phyloP scores from a whole-genome alignment of 1,140 invertebrate genomes.

The Drosophila pseudoananassae region DNA sequence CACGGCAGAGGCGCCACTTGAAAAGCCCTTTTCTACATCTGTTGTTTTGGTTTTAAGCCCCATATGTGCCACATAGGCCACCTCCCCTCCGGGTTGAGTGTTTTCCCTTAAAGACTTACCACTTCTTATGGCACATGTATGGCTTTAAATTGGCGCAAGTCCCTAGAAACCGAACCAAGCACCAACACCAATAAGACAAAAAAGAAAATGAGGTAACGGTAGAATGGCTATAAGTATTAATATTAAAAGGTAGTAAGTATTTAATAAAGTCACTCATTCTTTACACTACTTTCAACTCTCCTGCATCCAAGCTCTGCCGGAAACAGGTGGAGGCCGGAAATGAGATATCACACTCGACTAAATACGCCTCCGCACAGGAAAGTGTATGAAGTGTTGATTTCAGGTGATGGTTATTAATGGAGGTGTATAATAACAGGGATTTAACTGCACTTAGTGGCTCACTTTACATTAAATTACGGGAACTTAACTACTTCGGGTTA shows the following conservation, averaged over 20 bases:
- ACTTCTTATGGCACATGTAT: background rate
- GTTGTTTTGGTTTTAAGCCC: background rate
- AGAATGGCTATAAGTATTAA: background rate
- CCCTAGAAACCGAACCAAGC: background rate
- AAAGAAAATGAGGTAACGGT: background rate
- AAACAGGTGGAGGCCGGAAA: conserved; percentile 49
- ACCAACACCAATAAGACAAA: background rate
- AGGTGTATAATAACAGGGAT: background rate
- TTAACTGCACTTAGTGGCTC: background rate
- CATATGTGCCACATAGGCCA: background rate
- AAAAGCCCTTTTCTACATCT: background rate
- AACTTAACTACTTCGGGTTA: too few species aligned
- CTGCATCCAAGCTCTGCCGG: background rate
- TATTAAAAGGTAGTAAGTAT: background rate
- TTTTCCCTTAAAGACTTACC: background rate
- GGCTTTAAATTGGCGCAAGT: background rate
- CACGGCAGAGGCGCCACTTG: conserved; percentile 10
- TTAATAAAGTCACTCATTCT: background rate
- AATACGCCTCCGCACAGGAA: conserved; percentile 61
- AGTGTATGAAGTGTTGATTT: conserved; percentile 5
- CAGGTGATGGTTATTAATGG: conserved; percentile 4
- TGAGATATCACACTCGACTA: conserved; percentile 74
- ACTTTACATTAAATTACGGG: too few species aligned
- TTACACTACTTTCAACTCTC: background rate
- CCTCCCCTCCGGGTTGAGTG: background rate